Evolutionary conservation across 1,140 invertebrate species (phyloP), one percentile per base, ranked within the genome.

Genomic region (Sinella curviseta): DNA sequence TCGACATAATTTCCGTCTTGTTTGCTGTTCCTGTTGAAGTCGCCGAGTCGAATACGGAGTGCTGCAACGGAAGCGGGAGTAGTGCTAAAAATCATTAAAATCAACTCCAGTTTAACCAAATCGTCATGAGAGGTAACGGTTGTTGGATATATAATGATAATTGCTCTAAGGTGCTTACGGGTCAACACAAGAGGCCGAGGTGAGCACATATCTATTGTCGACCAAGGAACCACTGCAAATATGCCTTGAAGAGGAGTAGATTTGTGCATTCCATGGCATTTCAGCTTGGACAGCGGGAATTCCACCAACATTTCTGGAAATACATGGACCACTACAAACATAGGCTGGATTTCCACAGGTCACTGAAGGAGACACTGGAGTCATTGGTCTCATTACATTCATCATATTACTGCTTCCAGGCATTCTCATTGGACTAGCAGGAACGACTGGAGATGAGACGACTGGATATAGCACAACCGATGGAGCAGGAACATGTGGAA

Each of bases 61-160:
- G 79, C 79, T 26, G 79, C 79, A 1, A 80, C 79, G 12, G 79
- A 74, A n/a, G 57, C 39, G 28, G 79, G 79, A 28, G 76, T 80
- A 12, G 76, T 65, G 34, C 75, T 60, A 30, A 48, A 26, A 20
- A 70, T 20, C n/a, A n/a, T 34, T 20, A 74, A 26, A 74, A 74
- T 20, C 16, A 67, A 67, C 60, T 8, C 24, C 24, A n/a, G 4
- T 12, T 30, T 67, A 54, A 54, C 48, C 48, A n/a, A n/a, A n/a
- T n/a, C n/a, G n/a, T n/a, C n/a, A n/a, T n/a, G n/a, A 48, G 39
- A 48, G 17, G 17, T 48, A 48, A 48, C 4, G 39, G 39, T 4
- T 8, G 24, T 60, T 60, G 12, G 55, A 4, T 17, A 60, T 60
- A 14, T 24, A 60, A 60, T 60, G 12, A 8, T 48, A n/a, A n/a